Evolutionary conservation across 1,140 invertebrate genomes (phyloP), one percentile per base, ranked within the genome.

Genomic region (Drosophila mayri): DNA sequence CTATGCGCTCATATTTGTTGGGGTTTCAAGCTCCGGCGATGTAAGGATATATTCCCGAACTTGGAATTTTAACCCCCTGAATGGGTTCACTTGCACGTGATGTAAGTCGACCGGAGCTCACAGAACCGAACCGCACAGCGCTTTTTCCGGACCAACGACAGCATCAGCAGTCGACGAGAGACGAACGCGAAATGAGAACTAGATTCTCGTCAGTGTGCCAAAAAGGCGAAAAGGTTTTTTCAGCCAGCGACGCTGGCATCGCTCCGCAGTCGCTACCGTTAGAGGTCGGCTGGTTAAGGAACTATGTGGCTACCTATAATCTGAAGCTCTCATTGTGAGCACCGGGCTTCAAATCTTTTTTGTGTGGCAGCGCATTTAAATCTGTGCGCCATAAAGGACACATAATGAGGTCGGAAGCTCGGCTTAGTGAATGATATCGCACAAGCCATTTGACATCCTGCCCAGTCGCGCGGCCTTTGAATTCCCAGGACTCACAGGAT

Each of bases 361-460:
- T 41, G 38, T 35, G 28, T 28, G 20, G 14, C 32, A 22, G 44
- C 72, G 32, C 43, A 76, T 76, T 66, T 64, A 64, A 65, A 54
- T 77, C 44, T 67, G 71, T 16, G 58, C 40, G n/a, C 55, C 25
- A 57, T 58, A 72, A 59, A 63, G 44, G 70, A 66, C 55, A 44
- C 46, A 41, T 57, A 64, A 62, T 64, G 54, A 61, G 62, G 68
- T 73, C 75, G 54, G 72, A 73, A 65, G 60, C 61, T 66, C 52
- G 70, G 61, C 50, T 71, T 64, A 70, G 61, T 87, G 76, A 88
- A 88, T 87, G 85, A 76, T 90, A 90, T 86, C 76, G 71, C 70
- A 85, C 70, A 83, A 91, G 75, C 83, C 83, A 91, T 87, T 91
- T 64, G 57, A 59, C 88, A 88, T 91, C 88, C 88, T 84, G 78